Base-by-base conservation (phyloP, 2,888 invertebrate genomes). In the Myathropa florea region DNA sequence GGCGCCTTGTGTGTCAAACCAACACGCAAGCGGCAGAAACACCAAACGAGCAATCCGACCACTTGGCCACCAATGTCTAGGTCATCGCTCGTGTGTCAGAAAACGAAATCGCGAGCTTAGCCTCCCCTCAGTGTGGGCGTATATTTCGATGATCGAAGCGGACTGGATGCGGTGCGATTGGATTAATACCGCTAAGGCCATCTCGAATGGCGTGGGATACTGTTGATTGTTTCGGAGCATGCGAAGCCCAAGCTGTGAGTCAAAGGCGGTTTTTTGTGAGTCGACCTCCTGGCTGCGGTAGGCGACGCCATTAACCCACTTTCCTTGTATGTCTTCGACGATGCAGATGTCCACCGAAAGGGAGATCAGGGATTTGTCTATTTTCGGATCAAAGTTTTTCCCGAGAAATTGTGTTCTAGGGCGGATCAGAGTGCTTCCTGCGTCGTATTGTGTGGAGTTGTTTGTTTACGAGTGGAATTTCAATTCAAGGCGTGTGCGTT, bases 131-230 rank as follows among this genome's bases (percentile, higher is more conserved):
- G 36, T 39, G 75, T 59, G 59, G 65, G 75, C 39, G 65, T 55
- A 3, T 18, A 24, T 57, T 53, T 33, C n/a, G n/a, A 4, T 10
- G 39, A 36, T 6, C 57, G 12, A 24, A 18, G 23, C 9, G 24
- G 61, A 61, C 65, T 83, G 71, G 70, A 63, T 30, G 70, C 23
- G 70, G 64, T 33, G 57, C 46, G 36, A 64, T 73, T 83, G 75
- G 80, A 80, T 80, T 84, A 84, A 57, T 79, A 75, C 46, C 83
- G 53, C 53, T 71, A 84, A 84, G 83, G 83, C 60, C 70, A 36
- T 71, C 4, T 10, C 59, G 39, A 55, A 24, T 6, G 33, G 61
- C 39, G 83, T 84, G 70, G 73, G 79, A 30, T 63, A n/a, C 53
- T 21, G 33, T n/a, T 10, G 33, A 36, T 12, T 53, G 46, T 21